phyloP scores from a whole-genome alignment of 2,888 invertebrate genomes.

The Pheosia tremula region DNA sequence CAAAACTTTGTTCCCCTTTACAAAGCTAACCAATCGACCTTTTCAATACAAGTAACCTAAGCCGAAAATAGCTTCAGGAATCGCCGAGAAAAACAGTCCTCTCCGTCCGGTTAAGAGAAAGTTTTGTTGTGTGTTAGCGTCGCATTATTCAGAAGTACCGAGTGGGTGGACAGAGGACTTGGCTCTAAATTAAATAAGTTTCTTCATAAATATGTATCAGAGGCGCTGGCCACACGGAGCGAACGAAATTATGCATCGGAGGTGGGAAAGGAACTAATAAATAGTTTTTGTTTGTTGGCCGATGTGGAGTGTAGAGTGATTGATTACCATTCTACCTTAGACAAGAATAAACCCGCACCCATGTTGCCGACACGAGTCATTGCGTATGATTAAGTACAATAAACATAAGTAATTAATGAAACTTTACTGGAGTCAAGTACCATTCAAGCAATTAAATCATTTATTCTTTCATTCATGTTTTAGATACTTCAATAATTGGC shows the following conservation, averaged over 20 bases:
- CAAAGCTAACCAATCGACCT: too few species aligned
- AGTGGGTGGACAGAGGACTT: conserved; percentile 25
- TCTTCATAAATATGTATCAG: conserved; percentile 48
- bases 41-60: not conserved
- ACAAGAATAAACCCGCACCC: too few species aligned
- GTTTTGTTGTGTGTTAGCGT: conserved; percentile 19
- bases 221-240: conserved; percentile 8
- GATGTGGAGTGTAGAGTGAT: not conserved
- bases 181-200: conserved; percentile 49
- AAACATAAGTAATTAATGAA: too few species aligned
- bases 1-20: not conserved
- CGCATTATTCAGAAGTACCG: conserved; percentile 32
- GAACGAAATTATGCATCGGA: conserved; percentile 25
- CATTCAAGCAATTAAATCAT: too few species aligned
- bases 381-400: too few species aligned
- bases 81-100: not conserved
- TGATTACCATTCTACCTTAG: too few species aligned
- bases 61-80: not conserved
- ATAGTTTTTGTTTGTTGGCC: conserved; percentile 25
- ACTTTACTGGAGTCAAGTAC: too few species aligned
- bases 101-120: conserved; percentile 6
- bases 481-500: too few species aligned
- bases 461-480: too few species aligned
- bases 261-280: conserved; percentile 33
- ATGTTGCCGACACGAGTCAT: too few species aligned